Percentiles rank a stretch among this genome's conserved stretches.
Conservation (phyloP, 92 coral and sea anemone genomes). For the Montipora capitata region DNA sequence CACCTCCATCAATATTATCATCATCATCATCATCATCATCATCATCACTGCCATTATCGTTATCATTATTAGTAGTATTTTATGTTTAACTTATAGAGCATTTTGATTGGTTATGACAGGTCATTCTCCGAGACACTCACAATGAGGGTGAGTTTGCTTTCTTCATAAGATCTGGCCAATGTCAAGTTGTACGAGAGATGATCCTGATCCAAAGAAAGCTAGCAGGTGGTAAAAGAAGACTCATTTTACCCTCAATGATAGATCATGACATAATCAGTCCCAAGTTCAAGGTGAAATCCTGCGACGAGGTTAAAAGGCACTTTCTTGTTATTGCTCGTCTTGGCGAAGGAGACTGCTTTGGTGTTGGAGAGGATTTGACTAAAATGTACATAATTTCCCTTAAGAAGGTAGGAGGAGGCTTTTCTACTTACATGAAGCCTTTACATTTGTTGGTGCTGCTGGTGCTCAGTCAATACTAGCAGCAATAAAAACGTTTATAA, state of each 20-base stretch:
- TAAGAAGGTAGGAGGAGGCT: constrained; percentile 76
- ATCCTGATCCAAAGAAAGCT: constrained; percentile 65
- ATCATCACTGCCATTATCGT: too few species aligned
- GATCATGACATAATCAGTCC: constrained; percentile 29
- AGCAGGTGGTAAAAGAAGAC: constrained; percentile 78
- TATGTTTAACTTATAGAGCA: too few species aligned
- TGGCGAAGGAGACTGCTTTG: constrained; percentile 86
- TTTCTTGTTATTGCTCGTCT: constrained; percentile 77
- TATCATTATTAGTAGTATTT: too few species aligned
- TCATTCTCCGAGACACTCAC: constrained; percentile 77
- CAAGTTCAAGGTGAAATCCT: constrained; percentile 35
- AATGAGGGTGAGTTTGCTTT: constrained; percentile 73
- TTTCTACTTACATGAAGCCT: too few species aligned
- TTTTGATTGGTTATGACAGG: constrained; percentile 29
- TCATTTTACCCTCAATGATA: constrained; percentile 74
- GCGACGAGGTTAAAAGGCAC: constrained; percentile 70
- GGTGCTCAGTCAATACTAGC: too few species aligned
- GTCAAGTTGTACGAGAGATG: constrained; percentile 90
- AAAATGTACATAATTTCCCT: constrained; percentile 86
- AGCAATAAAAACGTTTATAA: too few species aligned
- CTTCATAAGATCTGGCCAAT: constrained; percentile 88
- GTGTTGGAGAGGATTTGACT: constrained; percentile 92
- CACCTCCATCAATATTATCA: too few species aligned
- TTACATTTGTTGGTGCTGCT: too few species aligned
- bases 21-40: too few species aligned